These are phyloP conservation scores for Zosterops pallidus DNA, from an alignment of 2,113 vertebrate species.

Conservation along the genomic window DNA sequence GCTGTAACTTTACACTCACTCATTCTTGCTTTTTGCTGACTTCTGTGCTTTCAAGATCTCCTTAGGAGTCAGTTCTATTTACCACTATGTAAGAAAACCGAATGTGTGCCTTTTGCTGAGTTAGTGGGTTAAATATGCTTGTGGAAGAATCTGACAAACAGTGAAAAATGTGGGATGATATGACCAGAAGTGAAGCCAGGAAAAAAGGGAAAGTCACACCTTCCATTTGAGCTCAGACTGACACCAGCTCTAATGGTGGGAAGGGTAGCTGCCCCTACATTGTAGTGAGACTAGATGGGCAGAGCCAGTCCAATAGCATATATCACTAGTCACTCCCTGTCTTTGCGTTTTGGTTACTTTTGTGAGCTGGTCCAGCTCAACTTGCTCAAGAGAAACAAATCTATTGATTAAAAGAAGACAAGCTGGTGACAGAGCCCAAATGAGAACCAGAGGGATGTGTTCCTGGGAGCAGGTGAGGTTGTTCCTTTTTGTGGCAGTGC, in stretches of 20 bases:
- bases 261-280: background rate
- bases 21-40: background rate
- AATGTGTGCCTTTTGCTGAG: background rate
- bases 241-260: background rate
- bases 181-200: background rate
- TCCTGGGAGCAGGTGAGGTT: background rate
- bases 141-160: background rate
- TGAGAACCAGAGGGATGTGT: rapidly evolving
- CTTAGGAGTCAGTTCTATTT: background rate
- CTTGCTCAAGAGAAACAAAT: background rate
- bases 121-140: background rate
- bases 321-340: background rate
- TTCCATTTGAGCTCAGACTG: background rate
- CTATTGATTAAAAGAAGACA: background rate
- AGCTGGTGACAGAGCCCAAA: background rate
- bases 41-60: background rate
- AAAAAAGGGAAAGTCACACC: background rate
- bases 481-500: background rate
- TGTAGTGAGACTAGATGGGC: background rate
- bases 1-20: background rate
- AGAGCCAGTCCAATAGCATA: background rate
- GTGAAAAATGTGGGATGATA: background rate
- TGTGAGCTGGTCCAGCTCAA: background rate
- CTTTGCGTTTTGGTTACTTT: background rate
- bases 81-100: background rate